Base-by-base conservation (phyloP, 2,888 invertebrate genomes). In the Drosophila birchii region DNA sequence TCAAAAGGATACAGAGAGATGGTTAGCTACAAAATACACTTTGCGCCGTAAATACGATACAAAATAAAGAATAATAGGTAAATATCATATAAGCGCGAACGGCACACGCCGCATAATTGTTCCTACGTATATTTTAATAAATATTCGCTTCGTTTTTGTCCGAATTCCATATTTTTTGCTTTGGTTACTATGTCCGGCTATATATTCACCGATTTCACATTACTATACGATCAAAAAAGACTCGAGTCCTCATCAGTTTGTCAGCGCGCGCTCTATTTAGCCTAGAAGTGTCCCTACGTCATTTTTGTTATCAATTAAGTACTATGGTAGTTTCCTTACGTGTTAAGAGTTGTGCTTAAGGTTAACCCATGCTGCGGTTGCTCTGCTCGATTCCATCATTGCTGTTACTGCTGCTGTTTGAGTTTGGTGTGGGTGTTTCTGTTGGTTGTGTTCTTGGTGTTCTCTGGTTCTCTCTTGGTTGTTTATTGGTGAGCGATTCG, bases 401-500 rank as follows among this genome's bases (percentile, higher is more conserved):
- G 5, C 12, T 29, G 9, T 20, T 32, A 36, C 16, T 34, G 38
- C 18, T 39, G 60, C 26, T 56, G 39, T n/a, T 56, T 34, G 41
- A 34, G 20, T 49, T 34, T 51, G 29, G 56, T 59, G 38, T 61
- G 20, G 20, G 20, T 54, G n/a, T 59, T 49, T 23, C 34, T 36
- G 11, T 58, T 58, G 26, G 20, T 20, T 61, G 59, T 41, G 20
- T 20, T 61, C 43, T 41, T 39, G 12, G 32, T 36, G 59, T 72
- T 34, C 51, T 51, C 51, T 51, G 34, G 34, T 51, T 36, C 34
- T 51, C 51, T 51, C 9, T 51, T 51, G 34, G 51, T 14, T 32
- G 7, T 29, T 39, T 49, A 26, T 64, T 66, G 66, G 66, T 66
- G 55, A 76, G 76, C 56, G 76, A 56, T 60, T 76, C 66, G 60